Base-by-base conservation (phyloP, 2,888 invertebrate species). In the Drosophila ustulata region DNA sequence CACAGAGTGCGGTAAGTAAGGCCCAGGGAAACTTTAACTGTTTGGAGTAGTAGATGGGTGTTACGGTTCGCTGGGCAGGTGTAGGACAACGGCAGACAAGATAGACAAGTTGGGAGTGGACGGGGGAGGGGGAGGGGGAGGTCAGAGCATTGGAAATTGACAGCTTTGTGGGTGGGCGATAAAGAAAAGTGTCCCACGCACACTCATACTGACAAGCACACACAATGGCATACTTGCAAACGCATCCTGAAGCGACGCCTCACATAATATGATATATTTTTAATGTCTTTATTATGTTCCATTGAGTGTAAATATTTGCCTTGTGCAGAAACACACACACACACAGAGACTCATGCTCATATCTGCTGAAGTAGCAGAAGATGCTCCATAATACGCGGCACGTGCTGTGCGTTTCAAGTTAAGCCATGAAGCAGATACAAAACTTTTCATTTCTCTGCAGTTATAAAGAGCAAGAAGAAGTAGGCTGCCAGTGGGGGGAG, bases 271-370 rank as follows among this genome's bases (percentile, higher is more conserved):
- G 68, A 86, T 83, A 86, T 89, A 73, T 85, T 82, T 89, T 85
- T 86, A 86, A 86, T 86, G 89, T 80, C 89, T 89, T 89, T 89
- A 89, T 86, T 89, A 88, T 86, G 86, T 86, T 88, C 64, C 88
- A 86, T 86, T 85, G 86, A 86, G 83, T 88, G 83, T 88, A 89
- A 89, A 86, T 88, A 89, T 86, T 86, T 86, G 71, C 73, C 70
- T 79, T 71, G 73, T 69, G 58, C 69, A 71, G 68, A 74, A 64
- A 63, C 71, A 66, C 66, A 18, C 57, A 49, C 55, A 32, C 65
- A 46, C 57, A 34, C 58, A 53, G 18, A 58, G 32, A 47, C 43
- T 51, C 65, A 32, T 28, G 34, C 47, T 23, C 25, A 52, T 26
- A 52, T 23, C 43, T 52, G 8, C 49, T 41, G 49, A 43, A 64